Conservation (phyloP, 2,888 invertebrate species). For the Acronicta psi region DNA sequence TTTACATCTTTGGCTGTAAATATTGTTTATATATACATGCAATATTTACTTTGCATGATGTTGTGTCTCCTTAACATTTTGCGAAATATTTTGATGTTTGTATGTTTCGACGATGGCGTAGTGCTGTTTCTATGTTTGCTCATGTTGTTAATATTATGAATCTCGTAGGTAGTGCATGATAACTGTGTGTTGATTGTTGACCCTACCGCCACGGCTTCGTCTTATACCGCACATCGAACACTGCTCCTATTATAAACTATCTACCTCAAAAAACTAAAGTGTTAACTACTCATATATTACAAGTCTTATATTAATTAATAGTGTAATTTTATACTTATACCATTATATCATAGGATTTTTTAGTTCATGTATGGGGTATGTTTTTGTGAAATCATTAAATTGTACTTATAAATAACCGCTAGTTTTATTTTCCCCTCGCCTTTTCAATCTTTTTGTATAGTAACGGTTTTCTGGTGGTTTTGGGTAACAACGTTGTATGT, state of each 20-base stretch:
- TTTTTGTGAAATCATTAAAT: conserved; percentile 88
- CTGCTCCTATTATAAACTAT: conserved; percentile 67
- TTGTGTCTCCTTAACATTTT: conserved; percentile 46
- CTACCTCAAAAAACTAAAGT: conserved; percentile 79
- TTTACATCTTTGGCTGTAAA: conserved; percentile 65
- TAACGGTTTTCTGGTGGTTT: conserved; percentile 35
- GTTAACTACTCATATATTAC: conserved; percentile 80
- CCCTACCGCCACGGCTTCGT: conserved; percentile 77
- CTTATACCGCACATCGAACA: conserved; percentile 58
- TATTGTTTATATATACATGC: conserved; percentile 59
- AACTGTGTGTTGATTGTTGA: conserved; percentile 61
- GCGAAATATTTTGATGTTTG: conserved; percentile 51
- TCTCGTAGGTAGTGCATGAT: conserved; percentile 74
- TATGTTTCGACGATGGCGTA: conserved; percentile 58
- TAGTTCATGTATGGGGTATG: conserved; percentile 86
- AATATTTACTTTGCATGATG: conserved; percentile 58
- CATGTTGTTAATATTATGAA: conserved; percentile 75
- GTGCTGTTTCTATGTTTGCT: conserved; percentile 66
- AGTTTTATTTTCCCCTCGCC: conserved; percentile 74
- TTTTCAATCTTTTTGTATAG: conserved; percentile 20
- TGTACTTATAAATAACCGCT: conserved; percentile 87
- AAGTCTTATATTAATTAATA: conserved; percentile 76
- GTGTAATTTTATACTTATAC: conserved; percentile 87
- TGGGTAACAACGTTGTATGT: conserved; percentile 11
- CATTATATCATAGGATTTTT: conserved; percentile 82